These are phyloP conservation scores for Tipula vernalis DNA, from an alignment of 2,888 invertebrate species.

Conservation along the genomic window DNA sequence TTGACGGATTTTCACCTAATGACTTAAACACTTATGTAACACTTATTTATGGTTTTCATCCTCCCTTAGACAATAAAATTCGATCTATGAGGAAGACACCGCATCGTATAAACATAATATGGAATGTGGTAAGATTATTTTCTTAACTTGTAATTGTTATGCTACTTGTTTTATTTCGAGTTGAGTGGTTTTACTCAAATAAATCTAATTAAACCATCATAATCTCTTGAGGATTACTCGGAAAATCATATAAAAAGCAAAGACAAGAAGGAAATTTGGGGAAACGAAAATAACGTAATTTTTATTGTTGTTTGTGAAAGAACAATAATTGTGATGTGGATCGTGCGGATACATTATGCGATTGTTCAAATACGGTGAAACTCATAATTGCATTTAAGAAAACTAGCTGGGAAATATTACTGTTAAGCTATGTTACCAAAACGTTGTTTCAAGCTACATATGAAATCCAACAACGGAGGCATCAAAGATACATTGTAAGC, in stretches of 20 bases:
- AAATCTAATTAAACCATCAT: neutral
- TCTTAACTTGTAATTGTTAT: neutral
- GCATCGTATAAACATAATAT: neutral
- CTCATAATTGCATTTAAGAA: too few relatives aligned
- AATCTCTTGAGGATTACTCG: neutral
- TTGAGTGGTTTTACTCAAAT: neutral
- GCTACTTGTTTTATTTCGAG: neutral
- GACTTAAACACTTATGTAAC: neutral
- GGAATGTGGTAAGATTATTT: neutral
- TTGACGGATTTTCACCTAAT: neutral
- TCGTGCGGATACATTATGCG: neutral
- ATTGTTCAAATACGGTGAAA: neutral
- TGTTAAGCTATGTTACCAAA: too few relatives aligned
- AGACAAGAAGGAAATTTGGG: neutral
- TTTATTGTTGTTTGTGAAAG: neutral
- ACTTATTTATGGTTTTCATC: neutral
- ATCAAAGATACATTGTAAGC: too few relatives aligned
- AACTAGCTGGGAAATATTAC: too few relatives aligned
- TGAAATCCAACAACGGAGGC: too few relatives aligned
- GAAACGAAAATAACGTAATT: neutral
- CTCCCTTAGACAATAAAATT: neutral
- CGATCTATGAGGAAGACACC: neutral
- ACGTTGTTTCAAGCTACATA: too few relatives aligned
- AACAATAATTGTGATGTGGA: neutral
- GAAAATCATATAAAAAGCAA: neutral